Evolutionary conservation across 2,797 vertebrate species (phyloP).

Genomic region (Rhabdomys pumilio): DNA sequence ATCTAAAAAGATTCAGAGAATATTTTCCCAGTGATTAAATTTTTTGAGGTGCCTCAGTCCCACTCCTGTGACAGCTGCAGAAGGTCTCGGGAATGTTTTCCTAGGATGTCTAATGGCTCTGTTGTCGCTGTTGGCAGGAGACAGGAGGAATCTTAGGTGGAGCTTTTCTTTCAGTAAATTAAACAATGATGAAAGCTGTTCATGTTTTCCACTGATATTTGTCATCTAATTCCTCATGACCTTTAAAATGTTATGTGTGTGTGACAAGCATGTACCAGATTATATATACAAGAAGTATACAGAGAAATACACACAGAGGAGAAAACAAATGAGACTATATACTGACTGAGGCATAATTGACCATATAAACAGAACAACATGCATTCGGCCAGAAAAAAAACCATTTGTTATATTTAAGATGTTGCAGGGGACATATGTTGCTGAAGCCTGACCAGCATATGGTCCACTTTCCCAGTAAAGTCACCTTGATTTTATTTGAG

Average conservation of each 20-base stretch:
- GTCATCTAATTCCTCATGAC: conserved; percentile 86
- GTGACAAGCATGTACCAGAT: not conserved
- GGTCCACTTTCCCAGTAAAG: not conserved
- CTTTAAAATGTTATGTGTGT: conserved; percentile 8
- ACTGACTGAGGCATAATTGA: not conserved
- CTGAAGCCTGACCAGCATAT: conserved; percentile 22
- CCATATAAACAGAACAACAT: not conserved
- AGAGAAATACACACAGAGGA: not conserved
- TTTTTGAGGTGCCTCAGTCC: conserved; percentile 39
- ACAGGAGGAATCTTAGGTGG: conserved; percentile 87
- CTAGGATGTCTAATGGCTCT: conserved; percentile 66
- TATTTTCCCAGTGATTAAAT: conserved; percentile 80
- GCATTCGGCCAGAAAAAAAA: not conserved
- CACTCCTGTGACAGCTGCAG: conserved; percentile 85
- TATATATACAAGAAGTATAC: not conserved
- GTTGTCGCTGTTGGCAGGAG: conserved; percentile 86
- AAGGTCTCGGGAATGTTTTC: conserved; percentile 58
- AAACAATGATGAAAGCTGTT: conserved; percentile 89
- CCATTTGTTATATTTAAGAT: conserved; percentile 37
- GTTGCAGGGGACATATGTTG: conserved; percentile 45
- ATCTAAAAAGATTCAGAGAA: conserved; percentile 61
- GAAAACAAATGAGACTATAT: conserved; percentile 14
- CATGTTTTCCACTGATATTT: conserved; percentile 88
- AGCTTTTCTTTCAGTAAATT: conserved; percentile 87
- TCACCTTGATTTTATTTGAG: not conserved